Percentiles rank a stretch among this genome's conserved stretches.
Conservation (phyloP, 35 echinoderm and acorn worm genomes). For the Apostichopus parvimensis region DNA sequence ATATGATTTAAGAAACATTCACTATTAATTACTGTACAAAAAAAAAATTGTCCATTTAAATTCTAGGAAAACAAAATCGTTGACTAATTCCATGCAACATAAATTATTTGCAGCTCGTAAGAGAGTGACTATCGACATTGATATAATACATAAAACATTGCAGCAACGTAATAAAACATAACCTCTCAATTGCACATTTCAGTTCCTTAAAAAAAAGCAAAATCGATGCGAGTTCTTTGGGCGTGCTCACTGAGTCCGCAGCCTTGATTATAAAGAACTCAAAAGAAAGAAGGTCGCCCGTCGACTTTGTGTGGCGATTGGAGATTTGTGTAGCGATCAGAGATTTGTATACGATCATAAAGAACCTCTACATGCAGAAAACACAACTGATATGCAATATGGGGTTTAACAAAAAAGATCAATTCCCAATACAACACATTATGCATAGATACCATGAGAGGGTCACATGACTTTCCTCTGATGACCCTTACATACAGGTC, state of each 20-base stretch:
- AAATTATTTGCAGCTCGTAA: neutral
- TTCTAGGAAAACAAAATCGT: neutral
- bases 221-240: neutral
- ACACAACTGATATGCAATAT: too few relatives aligned
- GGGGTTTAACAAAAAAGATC: too few relatives aligned
- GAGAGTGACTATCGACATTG: neutral
- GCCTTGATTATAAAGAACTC: neutral
- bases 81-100: neutral
- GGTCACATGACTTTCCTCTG: too few relatives aligned
- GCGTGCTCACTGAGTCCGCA: neutral
- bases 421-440: too few relatives aligned
- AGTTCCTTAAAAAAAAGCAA: slow-evolving; percentile 24
- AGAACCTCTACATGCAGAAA: too few relatives aligned
- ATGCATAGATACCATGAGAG: too few relatives aligned
- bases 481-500: too few relatives aligned
- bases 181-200: slow-evolving; percentile 45
- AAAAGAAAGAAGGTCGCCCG: neutral
- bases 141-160: slow-evolving; percentile 14
- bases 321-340: too few relatives aligned
- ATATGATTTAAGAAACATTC: neutral
- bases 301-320: too few relatives aligned
- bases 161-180: neutral
- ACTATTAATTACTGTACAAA: neutral
- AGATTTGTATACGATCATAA: too few relatives aligned
- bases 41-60: neutral